Conservation (phyloP, 2,113 vertebrate species). For the Aspidoscelis tigris region DNA sequence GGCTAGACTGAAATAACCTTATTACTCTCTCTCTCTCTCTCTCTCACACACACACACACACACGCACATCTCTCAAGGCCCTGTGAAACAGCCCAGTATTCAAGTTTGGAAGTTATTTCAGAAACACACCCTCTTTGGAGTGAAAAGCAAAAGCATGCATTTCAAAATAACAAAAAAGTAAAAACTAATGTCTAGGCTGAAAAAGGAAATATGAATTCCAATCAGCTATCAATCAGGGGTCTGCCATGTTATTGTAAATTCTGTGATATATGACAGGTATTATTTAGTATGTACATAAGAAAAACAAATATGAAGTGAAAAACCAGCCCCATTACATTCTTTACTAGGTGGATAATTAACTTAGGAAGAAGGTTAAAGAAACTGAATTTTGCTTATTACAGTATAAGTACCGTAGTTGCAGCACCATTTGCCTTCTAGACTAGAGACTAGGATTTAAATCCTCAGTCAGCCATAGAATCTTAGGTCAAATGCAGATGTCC, state of each 20-base stretch:
- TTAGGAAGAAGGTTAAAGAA: no score
- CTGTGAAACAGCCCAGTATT: neutral
- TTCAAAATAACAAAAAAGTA: neutral
- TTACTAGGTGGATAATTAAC: no score
- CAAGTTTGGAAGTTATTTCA: neutral
- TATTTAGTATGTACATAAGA: no score
- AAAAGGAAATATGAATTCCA: neutral
- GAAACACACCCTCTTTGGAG: neutral
- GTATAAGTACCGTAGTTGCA: neutral
- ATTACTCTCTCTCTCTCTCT: neutral
- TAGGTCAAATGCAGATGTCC: no score
- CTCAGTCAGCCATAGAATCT: no score
- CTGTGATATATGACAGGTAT: neutral
- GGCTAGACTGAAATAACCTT: neutral
- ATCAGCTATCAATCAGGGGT: neutral
- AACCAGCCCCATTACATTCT: no score
- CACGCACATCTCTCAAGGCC: neutral
- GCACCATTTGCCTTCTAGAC: neutral
- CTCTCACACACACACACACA: neutral
- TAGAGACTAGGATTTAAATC: no score
- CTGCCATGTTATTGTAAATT: no score
- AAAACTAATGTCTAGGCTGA: neutral
- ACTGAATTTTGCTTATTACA: no score
- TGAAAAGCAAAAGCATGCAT: neutral
- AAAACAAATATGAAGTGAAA: no score